Percentiles rank a stretch among this genome's conserved stretches.
These are phyloP conservation scores for Vanessa cardui DNA, from an alignment of 2,888 invertebrate species.

Conservation along the genomic window DNA sequence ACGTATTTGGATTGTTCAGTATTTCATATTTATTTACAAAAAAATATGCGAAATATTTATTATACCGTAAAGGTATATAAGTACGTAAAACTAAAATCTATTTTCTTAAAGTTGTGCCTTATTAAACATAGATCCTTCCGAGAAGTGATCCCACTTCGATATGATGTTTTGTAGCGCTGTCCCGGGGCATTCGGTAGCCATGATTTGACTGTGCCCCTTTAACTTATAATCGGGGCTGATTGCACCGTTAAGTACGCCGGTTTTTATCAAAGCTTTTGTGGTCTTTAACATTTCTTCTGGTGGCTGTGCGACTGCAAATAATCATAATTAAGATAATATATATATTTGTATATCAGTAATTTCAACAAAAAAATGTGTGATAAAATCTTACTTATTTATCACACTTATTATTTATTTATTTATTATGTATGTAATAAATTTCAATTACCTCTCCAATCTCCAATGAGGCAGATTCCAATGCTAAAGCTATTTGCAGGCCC, in stretches of 20 bases:
- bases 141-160: constrained; percentile 83
- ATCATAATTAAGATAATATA: constrained; percentile 2
- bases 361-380: not conserved
- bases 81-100: not conserved
- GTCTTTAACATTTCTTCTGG: constrained; percentile 81
- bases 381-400: constrained; percentile 4
- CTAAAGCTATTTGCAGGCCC: constrained; percentile 83
- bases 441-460: constrained; percentile 87
- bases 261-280: constrained; percentile 81
- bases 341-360: no score
- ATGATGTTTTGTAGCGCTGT: constrained; percentile 83
- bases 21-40: no score
- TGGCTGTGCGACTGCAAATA: constrained; percentile 79
- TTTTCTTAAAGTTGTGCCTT: constrained; percentile 4
- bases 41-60: no score
- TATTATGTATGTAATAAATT: not conserved
- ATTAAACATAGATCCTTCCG: constrained; percentile 22
- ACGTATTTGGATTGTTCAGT: no score
- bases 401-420: not conserved
- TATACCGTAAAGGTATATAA: not conserved
- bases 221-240: constrained; percentile 83
- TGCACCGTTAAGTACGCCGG: constrained; percentile 81
- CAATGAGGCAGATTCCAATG: constrained; percentile 87
- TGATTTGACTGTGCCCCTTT: constrained; percentile 82
- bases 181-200: constrained; percentile 87